Conservation (phyloP, 1,140 invertebrate species). For the Cydia strobilella region DNA sequence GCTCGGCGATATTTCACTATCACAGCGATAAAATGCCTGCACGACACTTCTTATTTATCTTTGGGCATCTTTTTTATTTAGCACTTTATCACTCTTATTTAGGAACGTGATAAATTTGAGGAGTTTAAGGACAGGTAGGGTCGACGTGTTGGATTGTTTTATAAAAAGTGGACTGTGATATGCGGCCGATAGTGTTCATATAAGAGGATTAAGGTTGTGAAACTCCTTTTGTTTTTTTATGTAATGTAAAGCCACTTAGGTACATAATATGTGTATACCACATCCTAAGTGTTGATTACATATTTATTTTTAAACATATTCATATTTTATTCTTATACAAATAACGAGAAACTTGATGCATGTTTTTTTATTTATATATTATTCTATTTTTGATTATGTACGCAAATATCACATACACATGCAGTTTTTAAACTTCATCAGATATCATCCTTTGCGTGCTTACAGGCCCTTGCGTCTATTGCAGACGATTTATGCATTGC, state of each 20-base stretch:
- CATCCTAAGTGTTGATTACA: no score
- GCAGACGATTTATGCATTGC: no score
- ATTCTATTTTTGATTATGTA: no score
- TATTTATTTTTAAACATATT: no score
- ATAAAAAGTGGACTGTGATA: not conserved
- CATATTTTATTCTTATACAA: no score
- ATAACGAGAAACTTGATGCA: no score
- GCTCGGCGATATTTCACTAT: constrained; percentile 71
- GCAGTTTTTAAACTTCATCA: no score
- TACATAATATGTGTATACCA: no score
- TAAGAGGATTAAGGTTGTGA: constrained; percentile 15
- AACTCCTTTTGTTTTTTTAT: not conserved
- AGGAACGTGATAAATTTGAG: constrained; percentile 61
- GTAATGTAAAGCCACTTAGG: not conserved
- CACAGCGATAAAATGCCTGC: constrained; percentile 56
- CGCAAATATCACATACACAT: no score
- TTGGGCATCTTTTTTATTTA: constrained; percentile 68
- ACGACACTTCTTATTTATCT: constrained; percentile 60
- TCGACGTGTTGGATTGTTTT: constrained; percentile 1
- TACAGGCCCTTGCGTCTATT: no score
- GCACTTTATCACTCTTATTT: constrained; percentile 75
- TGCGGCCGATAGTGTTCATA: not conserved
- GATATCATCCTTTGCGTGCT: no score
- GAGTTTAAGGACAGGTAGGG: constrained; percentile 24
- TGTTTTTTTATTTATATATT: no score